Percentiles rank a stretch among this genome's conserved stretches.
phyloP scores from a whole-genome alignment of 2,888 invertebrate species.

The Pycnomerus fuliginosus region DNA sequence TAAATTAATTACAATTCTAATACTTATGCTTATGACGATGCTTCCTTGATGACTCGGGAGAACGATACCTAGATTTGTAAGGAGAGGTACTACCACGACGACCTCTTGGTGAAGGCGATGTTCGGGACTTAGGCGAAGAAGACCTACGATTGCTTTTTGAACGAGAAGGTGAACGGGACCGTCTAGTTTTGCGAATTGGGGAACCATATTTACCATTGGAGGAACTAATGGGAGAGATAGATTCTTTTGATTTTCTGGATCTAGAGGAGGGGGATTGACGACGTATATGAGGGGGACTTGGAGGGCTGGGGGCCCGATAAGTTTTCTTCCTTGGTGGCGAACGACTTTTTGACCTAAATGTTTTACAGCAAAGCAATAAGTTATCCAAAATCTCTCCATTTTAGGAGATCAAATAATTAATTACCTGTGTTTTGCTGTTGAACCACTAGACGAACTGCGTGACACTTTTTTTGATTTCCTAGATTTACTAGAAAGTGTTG shows the following conservation, averaged over 20 bases:
- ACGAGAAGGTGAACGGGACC: conserved; percentile 45
- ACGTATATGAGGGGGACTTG: conserved; percentile 49
- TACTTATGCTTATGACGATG: conserved; percentile 60
- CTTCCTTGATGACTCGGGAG: conserved; percentile 55
- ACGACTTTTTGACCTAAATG: conserved; percentile 51
- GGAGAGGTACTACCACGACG: conserved; percentile 39
- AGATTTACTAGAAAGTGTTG: conserved; percentile 50
- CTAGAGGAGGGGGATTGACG: conserved; percentile 48
- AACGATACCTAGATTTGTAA: conserved; percentile 43
- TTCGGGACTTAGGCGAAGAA: conserved; percentile 32
- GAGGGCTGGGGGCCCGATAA: conserved; percentile 45
- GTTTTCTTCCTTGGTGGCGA: conserved; percentile 49
- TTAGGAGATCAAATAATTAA: conserved; percentile 18
- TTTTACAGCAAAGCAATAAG: conserved; percentile 6
- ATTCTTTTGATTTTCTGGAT: conserved; percentile 44
- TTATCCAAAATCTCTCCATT: background rate
- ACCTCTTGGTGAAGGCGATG: conserved; percentile 47
- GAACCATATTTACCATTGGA: conserved; percentile 48
- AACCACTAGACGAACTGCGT: conserved; percentile 51
- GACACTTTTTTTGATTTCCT: conserved; percentile 53
- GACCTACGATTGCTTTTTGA: conserved; percentile 39
- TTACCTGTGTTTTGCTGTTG: conserved; percentile 51
- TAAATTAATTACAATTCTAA: too few species aligned
- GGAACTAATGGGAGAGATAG: conserved; percentile 46
- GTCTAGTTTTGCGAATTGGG: conserved; percentile 39